A percentile compares a stretch with the other conserved stretches of the same genome.
Conservation (phyloP, 2,888 invertebrate genomes). For the Lepidonotus clava region DNA sequence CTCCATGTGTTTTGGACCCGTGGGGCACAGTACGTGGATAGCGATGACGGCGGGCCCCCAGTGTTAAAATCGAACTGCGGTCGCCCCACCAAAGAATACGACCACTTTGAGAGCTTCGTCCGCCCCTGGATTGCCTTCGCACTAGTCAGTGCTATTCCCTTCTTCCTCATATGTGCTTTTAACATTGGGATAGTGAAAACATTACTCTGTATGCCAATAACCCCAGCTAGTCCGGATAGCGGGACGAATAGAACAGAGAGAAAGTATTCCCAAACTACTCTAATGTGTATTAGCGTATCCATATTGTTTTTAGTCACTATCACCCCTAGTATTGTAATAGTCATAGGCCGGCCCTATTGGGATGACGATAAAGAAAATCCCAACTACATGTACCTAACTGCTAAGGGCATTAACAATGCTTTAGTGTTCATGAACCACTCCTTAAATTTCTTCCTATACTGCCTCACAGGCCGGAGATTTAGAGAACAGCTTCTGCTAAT, state of each 20-base stretch:
- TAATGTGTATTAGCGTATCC: constrained; percentile 65
- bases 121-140: constrained; percentile 66
- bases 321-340: constrained; percentile 64
- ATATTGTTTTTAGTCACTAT: constrained; percentile 63
- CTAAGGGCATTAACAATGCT: constrained; percentile 63
- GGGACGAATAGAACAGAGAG: neutral
- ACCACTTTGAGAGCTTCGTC: constrained; percentile 62
- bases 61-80: constrained; percentile 58
- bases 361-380: neutral
- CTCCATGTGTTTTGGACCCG: constrained; percentile 75
- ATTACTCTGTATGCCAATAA: constrained; percentile 41
- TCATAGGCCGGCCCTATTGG: constrained; percentile 66
- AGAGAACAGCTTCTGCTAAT: constrained; percentile 60
- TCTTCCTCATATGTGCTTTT: constrained; percentile 60
- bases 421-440: constrained; percentile 64
- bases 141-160: constrained; percentile 62
- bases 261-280: constrained; percentile 61
- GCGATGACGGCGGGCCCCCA: constrained; percentile 54
- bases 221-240: neutral
- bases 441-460: constrained; percentile 67
- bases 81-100: constrained; percentile 55
- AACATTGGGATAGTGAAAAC: constrained; percentile 63
- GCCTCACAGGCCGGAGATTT: constrained; percentile 63
- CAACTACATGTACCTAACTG: constrained; percentile 60
- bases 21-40: constrained; percentile 61